Evolutionary conservation across 2,888 invertebrate genomes (phyloP), one percentile per base, ranked within the genome.

Genomic region (Ectobius pallidus): DNA sequence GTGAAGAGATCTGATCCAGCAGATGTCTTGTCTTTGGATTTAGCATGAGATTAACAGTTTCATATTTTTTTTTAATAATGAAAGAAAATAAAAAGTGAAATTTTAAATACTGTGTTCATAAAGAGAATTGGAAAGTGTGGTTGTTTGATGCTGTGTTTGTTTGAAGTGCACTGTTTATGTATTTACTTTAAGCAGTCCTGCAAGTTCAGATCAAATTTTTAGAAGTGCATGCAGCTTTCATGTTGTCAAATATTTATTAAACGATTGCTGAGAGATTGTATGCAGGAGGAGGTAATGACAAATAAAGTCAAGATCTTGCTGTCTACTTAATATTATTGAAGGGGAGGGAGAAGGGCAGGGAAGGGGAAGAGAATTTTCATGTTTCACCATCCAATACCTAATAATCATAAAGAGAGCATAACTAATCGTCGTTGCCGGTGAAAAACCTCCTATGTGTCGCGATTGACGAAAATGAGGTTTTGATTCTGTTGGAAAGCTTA

Each of bases 191-290:
- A n/a, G n/a, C n/a, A n/a, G 55, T 58, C 58, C 39, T 18, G 39
- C 42, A 27, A 25, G 25, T 34, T 58, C 16, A 42, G 16, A 67
- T 25, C 30, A 25, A 16, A 39, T 20, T 44, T 46, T 67, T 70
- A 70, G 34, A 72, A 52, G 49, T 72, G 72, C 72, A 49, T 72
- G 69, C 69, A 49, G 72, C 72, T 72, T 69, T 69, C 16, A 63
- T 18, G n/a, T 71, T 49, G 25, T 52, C 42, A 20, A 65, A 27
- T 34, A 42, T 71, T 27, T 65, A 39, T 49, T 30, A 68, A 46
- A n/a, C n/a, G n/a, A n/a, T n/a, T n/a, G n/a, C n/a, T n/a, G n/a
- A n/a, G n/a, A n/a, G n/a, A 14, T 52, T 11, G 3, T 52, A 25
- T 22, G 14, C 14, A 25, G 1, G 52, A 52, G 52, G 52, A 46